Percentiles rank a stretch among this genome's conserved stretches.
Evolutionary conservation across 2,113 vertebrate genomes (phyloP).

Genomic region (Calidris pygmaea): DNA sequence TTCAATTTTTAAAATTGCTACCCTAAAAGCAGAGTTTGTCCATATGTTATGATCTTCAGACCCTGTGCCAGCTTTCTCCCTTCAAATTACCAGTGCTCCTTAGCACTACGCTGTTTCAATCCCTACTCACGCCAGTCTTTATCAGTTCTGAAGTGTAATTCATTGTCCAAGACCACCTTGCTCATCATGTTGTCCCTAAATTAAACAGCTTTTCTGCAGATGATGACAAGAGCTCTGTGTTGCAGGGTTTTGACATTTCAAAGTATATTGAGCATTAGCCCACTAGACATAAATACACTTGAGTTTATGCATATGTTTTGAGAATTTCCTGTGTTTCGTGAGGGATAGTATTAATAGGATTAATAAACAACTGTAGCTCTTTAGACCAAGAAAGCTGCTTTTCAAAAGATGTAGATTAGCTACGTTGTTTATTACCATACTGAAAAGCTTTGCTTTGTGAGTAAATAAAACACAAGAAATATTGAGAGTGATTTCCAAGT

Average conservation of each 20-base stretch:
- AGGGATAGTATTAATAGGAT: neutral
- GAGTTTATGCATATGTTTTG: neutral
- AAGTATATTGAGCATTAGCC: neutral
- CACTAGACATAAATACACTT: neutral
- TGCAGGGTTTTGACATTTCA: neutral
- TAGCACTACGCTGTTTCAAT: fast-evolving
- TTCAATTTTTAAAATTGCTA: neutral
- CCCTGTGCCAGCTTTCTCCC: neutral
- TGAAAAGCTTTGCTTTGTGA: neutral
- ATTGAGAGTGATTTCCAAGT: neutral
- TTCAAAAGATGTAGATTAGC: neutral
- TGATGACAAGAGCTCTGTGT: neutral
- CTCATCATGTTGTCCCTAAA: neutral
- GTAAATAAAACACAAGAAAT: neutral
- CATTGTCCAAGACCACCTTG: neutral
- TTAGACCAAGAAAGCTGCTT: neutral
- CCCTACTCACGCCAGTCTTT: neutral
- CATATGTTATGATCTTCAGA: neutral
- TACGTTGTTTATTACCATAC: neutral
- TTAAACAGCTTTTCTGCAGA: neutral
- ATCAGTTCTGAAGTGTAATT: neutral
- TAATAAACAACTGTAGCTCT: neutral
- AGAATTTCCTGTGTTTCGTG: neutral
- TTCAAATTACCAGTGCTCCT: neutral
- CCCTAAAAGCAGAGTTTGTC: neutral